Percentiles rank a stretch among this genome's conserved stretches.
Evolutionary conservation across 2,113 vertebrate genomes (phyloP).

Genomic region (Gopherus flavomarginatus): DNA sequence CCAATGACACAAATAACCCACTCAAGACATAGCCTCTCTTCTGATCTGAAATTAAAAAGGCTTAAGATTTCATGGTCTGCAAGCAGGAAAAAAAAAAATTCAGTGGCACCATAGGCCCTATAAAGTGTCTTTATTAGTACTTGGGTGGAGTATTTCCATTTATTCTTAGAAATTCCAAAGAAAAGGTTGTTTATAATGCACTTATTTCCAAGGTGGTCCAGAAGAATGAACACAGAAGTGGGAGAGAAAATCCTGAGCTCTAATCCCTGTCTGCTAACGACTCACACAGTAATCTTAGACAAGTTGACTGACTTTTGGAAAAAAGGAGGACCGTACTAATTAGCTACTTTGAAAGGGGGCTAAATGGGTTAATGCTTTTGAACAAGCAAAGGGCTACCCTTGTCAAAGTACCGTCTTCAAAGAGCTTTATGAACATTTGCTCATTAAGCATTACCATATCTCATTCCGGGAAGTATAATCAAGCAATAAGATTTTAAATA

Average conservation of each 20-base stretch:
- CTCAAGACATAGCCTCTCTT: background rate
- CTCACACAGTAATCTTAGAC: background rate
- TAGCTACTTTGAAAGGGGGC: background rate
- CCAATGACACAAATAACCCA: background rate
- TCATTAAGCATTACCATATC: background rate
- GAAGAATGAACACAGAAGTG: background rate
- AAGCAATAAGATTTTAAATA: background rate
- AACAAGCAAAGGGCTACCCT: background rate
- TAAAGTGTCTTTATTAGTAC: background rate
- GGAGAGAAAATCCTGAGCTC: background rate
- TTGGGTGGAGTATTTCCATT: background rate
- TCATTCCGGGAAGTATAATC: background rate
- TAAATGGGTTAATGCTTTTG: background rate
- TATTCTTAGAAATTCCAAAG: background rate
- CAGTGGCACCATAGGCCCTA: background rate
- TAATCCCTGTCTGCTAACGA: accelerated
- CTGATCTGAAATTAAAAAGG: background rate
- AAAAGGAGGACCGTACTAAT: background rate
- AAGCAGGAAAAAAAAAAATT: background rate
- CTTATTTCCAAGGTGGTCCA: background rate
- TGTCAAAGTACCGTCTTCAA: background rate
- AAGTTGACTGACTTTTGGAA: background rate
- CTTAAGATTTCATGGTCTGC: background rate
- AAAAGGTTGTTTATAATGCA: background rate
- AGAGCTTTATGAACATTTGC: background rate